phyloP scores from a whole-genome alignment of 2,113 vertebrate species.

The Sebastes schlegelii region DNA sequence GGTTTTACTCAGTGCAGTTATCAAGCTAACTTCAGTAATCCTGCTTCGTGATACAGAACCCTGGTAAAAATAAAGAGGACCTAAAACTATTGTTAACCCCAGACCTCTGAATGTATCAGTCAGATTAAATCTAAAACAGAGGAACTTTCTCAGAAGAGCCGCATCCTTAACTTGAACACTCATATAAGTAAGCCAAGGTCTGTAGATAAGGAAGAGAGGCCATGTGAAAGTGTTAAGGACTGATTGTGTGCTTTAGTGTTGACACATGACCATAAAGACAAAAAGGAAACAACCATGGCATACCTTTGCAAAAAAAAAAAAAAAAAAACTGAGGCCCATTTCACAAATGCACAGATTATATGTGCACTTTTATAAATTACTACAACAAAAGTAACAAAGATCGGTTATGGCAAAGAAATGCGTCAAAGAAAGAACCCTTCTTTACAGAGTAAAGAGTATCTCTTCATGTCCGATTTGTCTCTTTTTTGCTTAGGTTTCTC shows the following conservation, averaged over 20 bases:
- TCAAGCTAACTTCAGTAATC: slow-evolving; percentile 2
- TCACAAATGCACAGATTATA: slow-evolving; percentile 21
- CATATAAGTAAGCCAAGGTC: slow-evolving; percentile 2
- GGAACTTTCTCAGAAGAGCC: slow-evolving; percentile 11
- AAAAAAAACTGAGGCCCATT: slow-evolving; percentile 21
- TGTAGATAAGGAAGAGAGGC: slow-evolving; percentile 31
- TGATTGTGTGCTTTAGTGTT: slow-evolving; percentile 65
- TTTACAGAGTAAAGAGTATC: slow-evolving; percentile 36
- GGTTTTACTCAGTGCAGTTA: slow-evolving; percentile 21
- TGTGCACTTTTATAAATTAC: slow-evolving; percentile 42
- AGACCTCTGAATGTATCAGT: slow-evolving; percentile 9
- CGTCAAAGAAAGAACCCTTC: slow-evolving; percentile 45
- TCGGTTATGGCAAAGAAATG: slow-evolving; percentile 42
- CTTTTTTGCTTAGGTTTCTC: slow-evolving; percentile 36
- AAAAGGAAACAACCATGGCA: slow-evolving; percentile 33
- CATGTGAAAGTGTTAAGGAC: slow-evolving; percentile 39
- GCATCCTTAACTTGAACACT: slow-evolving; percentile 9
- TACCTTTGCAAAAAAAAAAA: neutral
- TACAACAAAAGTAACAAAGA: slow-evolving; percentile 46
- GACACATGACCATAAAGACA: slow-evolving; percentile 51
- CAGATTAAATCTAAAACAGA: slow-evolving; percentile 4
- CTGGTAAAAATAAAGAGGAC: slow-evolving; percentile 10
- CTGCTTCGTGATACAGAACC: slow-evolving; percentile 23
- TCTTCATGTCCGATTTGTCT: slow-evolving; percentile 52
- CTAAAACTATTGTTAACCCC: neutral